phyloP scores from a whole-genome alignment of 2,113 vertebrate species.

The Vulpes lagopus region DNA sequence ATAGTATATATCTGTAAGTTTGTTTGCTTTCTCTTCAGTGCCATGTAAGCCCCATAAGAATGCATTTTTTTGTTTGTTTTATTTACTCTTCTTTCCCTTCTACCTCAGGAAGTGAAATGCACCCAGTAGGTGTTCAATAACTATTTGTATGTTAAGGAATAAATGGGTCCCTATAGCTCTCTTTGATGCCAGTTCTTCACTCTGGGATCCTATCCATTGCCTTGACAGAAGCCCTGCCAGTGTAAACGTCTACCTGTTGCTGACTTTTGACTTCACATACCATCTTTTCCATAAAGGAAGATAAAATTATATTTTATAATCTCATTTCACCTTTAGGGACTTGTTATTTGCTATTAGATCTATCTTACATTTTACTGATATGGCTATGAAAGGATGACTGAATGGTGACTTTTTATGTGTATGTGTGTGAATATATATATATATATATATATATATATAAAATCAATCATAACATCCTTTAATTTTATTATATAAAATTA shows the following conservation, averaged over 20 bases:
- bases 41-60: background rate
- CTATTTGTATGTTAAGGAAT: background rate
- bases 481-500: too few species aligned
- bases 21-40: background rate
- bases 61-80: background rate
- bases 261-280: background rate
- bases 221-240: background rate
- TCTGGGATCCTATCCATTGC: background rate
- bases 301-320: background rate
- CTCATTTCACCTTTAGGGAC: background rate
- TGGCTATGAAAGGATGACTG: background rate
- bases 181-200: background rate
- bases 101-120: background rate
- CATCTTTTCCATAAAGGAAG: background rate
- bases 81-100: background rate
- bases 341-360: background rate
- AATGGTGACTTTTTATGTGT: background rate
- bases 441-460: background rate
- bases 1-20: background rate
- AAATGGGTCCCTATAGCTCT: background rate
- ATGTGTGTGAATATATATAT: background rate
- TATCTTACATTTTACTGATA: background rate
- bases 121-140: background rate
- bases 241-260: background rate
- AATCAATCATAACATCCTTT: background rate